A percentile compares a stretch with the other conserved stretches of the same genome.
Conservation (phyloP, 2,113 vertebrate species). For the Crotalus horridus region DNA sequence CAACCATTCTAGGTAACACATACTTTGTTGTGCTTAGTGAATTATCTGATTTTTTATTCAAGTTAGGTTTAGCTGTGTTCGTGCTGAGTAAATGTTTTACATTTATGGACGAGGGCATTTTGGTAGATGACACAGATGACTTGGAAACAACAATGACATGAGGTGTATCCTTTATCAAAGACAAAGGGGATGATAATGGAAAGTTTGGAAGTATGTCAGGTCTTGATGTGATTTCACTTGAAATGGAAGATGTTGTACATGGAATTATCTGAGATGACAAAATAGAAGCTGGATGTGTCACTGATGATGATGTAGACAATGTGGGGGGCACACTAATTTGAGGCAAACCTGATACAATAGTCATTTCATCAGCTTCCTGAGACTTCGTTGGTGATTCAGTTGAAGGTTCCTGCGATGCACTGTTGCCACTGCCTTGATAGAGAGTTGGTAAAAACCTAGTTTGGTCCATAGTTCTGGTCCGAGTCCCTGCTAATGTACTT, state of each 20-base stretch:
- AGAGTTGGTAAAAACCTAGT: slow-evolving; percentile 67
- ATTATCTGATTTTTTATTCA: slow-evolving; percentile 49
- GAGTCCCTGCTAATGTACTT: slow-evolving; percentile 64
- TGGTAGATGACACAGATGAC: slow-evolving; percentile 33
- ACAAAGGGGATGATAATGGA: slow-evolving; percentile 52
- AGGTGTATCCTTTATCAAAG: slow-evolving; percentile 58
- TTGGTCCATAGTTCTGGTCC: slow-evolving; percentile 68
- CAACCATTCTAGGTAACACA: background rate
- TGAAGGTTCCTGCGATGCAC: slow-evolving; percentile 72
- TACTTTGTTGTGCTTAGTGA: slow-evolving; percentile 15
- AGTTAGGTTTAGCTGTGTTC: slow-evolving; percentile 41
- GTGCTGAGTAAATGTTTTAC: slow-evolving; percentile 44
- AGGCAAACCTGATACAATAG: slow-evolving; percentile 84
- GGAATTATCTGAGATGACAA: slow-evolving; percentile 49
- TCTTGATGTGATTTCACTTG: slow-evolving; percentile 36
- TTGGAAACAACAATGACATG: slow-evolving; percentile 64
- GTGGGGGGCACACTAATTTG: slow-evolving; percentile 62
- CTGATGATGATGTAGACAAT: slow-evolving; percentile 44
- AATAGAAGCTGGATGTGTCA: slow-evolving; percentile 19
- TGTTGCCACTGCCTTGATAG: slow-evolving; percentile 72
- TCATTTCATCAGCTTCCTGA: slow-evolving; percentile 61
- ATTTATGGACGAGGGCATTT: slow-evolving; percentile 48
- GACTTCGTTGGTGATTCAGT: slow-evolving; percentile 65
- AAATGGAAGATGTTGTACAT: slow-evolving; percentile 58
- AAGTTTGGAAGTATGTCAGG: slow-evolving; percentile 41